Evolutionary conservation across 1,140 invertebrate genomes (phyloP).

Genomic region (Drosophila nebulosa): DNA sequence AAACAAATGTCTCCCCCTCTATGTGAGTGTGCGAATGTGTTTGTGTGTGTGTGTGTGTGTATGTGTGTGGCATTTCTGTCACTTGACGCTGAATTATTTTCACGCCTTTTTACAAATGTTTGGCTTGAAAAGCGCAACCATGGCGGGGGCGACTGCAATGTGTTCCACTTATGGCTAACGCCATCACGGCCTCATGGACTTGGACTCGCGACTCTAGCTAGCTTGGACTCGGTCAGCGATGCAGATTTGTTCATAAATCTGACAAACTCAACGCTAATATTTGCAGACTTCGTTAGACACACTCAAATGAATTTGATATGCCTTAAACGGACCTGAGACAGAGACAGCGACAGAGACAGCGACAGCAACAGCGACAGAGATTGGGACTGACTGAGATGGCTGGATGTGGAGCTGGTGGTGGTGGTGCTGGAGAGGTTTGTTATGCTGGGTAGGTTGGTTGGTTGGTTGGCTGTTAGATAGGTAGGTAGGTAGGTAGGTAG

Average conservation of each 20-base stretch:
- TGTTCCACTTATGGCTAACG: slow-evolving; percentile 73
- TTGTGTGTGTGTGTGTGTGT: not conserved
- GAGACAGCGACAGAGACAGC: not conserved
- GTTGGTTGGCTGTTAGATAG: too few relatives aligned
- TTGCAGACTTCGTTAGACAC: slow-evolving; percentile 79
- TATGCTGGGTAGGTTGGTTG: too few relatives aligned
- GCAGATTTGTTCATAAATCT: slow-evolving; percentile 79
- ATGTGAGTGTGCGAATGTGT: not conserved
- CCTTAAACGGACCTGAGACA: slow-evolving; percentile 62
- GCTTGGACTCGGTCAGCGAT: slow-evolving; percentile 55
- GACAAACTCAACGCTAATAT: slow-evolving; percentile 79
- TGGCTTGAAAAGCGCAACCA: slow-evolving; percentile 65
- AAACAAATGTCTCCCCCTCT: not conserved
- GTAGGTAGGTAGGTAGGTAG: slow-evolving; percentile 18
- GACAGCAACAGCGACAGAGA: not conserved
- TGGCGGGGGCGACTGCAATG: slow-evolving; percentile 65
- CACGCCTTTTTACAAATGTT: slow-evolving; percentile 79
- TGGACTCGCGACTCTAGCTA: slow-evolving; percentile 28
- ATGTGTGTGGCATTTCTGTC: slow-evolving; percentile 78
- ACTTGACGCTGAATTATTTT: slow-evolving; percentile 80
- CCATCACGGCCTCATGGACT: slow-evolving; percentile 44
- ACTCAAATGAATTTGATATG: slow-evolving; percentile 79
- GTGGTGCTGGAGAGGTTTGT: not conserved
- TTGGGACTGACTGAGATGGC: not conserved
- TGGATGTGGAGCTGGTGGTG: not conserved